phyloP scores from a whole-genome alignment of 2,113 vertebrate species.

The Fulica atra region DNA sequence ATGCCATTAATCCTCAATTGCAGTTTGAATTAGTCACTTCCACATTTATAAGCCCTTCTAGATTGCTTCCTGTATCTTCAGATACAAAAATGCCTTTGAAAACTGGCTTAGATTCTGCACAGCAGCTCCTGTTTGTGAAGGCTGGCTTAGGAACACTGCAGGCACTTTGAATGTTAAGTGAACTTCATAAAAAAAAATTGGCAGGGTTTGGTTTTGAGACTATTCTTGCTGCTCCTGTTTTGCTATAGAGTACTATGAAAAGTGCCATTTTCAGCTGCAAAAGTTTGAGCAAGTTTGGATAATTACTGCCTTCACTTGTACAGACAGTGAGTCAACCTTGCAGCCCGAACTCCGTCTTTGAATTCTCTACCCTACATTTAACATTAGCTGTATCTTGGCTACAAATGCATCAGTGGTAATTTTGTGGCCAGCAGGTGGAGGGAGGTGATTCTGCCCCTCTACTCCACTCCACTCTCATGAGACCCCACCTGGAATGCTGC shows the following conservation, averaged over 20 bases:
- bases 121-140: not conserved
- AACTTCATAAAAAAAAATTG: not conserved
- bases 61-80: not conserved
- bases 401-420: not conserved
- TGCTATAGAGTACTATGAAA: not conserved
- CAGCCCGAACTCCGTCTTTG: not conserved
- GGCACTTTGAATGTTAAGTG: not conserved
- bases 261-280: not conserved
- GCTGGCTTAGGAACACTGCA: not conserved
- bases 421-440: not conserved
- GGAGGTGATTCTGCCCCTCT: not conserved
- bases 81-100: not conserved
- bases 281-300: not conserved
- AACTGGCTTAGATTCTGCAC: not conserved
- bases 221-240: not conserved
- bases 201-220: not conserved
- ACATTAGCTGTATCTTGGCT: not conserved
- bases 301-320: not conserved
- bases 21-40: not conserved
- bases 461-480: accelerated
- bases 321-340: not conserved
- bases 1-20: not conserved
- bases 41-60: not conserved
- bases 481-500: not conserved
- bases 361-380: not conserved